Base-by-base conservation (phyloP, 2,113 vertebrate genomes). In the Nanorana parkeri region DNA sequence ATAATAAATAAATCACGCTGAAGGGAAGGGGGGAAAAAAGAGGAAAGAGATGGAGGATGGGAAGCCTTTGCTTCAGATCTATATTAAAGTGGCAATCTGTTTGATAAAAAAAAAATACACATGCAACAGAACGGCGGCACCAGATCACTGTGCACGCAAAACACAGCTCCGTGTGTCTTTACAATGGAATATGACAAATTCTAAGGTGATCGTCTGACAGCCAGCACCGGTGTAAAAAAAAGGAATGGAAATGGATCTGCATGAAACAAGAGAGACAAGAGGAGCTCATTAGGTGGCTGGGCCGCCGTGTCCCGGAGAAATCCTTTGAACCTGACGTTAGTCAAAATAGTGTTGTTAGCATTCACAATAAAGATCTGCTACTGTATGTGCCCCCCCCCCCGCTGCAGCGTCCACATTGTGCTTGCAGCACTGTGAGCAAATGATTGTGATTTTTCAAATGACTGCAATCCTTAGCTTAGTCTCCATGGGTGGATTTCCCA, bases 391-490 rank as follows among this genome's bases (percentile, higher is more conserved):
- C n/a, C 32, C 56, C 78, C 55, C 61, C 17, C 28, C 79, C 55
- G 65, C 79, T 75, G 80, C 80, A 81, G 68, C 11, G 60, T 52
- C 23, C 47, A 74, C 69, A 21, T 66, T 67, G 67, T 71, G 60
- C 26, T 51, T 80, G 32, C 68, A 73, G 58, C 78, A 73, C n/a
- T 13, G 54, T 29, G 41, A 63, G 51, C 78, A 19, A 32, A 17
- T 16, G 60, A 81, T 81, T 60, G 65, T n/a, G 79, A 7, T 20
- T 41, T 74, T 73, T 23, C 26, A 73, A 81, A 74, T 66, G 68
- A 81, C 68, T 81, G 80, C 80, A 81, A 81, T 66, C 77, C 77
- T 60, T 68, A 79, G 68, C 80, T 74, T n/a, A 20, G 72, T 81
- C 80, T 81, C 80, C 24, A 74, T 73, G 61, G 69, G 68, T 81